Evolutionary conservation across 2,888 invertebrate species (phyloP).

Genomic region (Osedax fenrisi): DNA sequence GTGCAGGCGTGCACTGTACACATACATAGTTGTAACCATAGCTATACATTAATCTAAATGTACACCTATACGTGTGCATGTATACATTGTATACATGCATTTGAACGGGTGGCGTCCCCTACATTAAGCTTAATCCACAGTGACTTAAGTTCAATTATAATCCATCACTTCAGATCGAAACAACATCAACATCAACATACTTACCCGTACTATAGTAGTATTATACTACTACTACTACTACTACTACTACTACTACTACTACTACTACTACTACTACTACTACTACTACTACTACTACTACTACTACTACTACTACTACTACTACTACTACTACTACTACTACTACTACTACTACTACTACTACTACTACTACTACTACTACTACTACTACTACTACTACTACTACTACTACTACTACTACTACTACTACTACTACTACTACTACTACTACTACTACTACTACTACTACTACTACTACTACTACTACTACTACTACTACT

Average conservation of each 20-base stretch:
- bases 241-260: slow-evolving; percentile 29
- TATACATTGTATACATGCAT: too few relatives aligned
- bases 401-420: slow-evolving; percentile 19
- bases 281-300: slow-evolving; percentile 18
- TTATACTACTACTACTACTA: slow-evolving; percentile 30
- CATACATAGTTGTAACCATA: too few relatives aligned
- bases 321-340: slow-evolving; percentile 16
- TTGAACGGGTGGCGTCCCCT: too few relatives aligned
- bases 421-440: slow-evolving; percentile 19
- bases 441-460: slow-evolving; percentile 18
- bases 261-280: slow-evolving; percentile 19
- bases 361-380: slow-evolving; percentile 18
- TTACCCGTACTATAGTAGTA: too few relatives aligned
- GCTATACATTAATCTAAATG: too few relatives aligned
- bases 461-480: slow-evolving; percentile 19
- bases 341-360: slow-evolving; percentile 13
- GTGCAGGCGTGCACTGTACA: too few relatives aligned
- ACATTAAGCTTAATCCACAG: too few relatives aligned
- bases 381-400: slow-evolving; percentile 18
- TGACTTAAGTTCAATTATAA: too few relatives aligned
- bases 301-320: slow-evolving; percentile 14
- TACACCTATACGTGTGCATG: too few relatives aligned
- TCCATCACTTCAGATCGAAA: too few relatives aligned
- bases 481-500: slow-evolving; percentile 19
- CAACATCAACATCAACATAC: too few relatives aligned